Evolutionary conservation across 2,113 vertebrate species (phyloP).

Genomic region (Lucifuga dentata): DNA sequence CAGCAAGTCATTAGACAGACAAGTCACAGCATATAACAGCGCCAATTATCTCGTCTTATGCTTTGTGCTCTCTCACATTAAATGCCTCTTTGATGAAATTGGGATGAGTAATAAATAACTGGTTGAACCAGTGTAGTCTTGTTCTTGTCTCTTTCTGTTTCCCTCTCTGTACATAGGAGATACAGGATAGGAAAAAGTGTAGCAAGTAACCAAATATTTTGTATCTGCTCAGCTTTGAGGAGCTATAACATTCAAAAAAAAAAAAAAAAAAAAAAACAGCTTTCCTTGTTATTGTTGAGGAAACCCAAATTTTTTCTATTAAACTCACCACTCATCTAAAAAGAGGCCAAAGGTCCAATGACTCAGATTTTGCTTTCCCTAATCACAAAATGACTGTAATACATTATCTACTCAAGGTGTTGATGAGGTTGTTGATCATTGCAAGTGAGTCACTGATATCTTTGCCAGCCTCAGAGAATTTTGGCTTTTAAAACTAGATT

Average conservation of each 20-base stretch:
- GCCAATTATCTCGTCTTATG: constrained; percentile 43
- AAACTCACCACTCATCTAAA: too few relatives aligned
- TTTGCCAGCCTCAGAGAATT: constrained; percentile 4
- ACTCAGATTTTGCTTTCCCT: constrained; percentile 31
- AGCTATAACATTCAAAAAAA: too few relatives aligned
- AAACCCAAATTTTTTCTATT: background rate
- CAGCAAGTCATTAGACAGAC: constrained; percentile 35
- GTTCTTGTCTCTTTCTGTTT: constrained; percentile 11
- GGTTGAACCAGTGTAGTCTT: constrained; percentile 56
- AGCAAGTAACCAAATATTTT: too few relatives aligned
- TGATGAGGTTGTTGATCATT: constrained; percentile 25
- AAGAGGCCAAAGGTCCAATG: constrained; percentile 5
- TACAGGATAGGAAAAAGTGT: too few relatives aligned
- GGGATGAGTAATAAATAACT: constrained; percentile 56
- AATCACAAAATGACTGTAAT: constrained; percentile 1
- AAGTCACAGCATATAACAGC: constrained; percentile 45
- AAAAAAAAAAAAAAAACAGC: too few relatives aligned
- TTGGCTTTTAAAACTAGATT: constrained; percentile 18
- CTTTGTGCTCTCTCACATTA: constrained; percentile 41
- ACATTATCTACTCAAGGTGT: constrained; percentile 7
- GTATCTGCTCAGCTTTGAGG: too few relatives aligned
- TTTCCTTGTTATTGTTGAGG: constrained; percentile 1
- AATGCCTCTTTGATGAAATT: constrained; percentile 42
- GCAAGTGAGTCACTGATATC: constrained; percentile 43
- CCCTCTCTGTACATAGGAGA: background rate